Percentiles rank a stretch among this genome's conserved stretches.
Conservation (phyloP, 2,113 vertebrate species). For the Suricata suricatta region DNA sequence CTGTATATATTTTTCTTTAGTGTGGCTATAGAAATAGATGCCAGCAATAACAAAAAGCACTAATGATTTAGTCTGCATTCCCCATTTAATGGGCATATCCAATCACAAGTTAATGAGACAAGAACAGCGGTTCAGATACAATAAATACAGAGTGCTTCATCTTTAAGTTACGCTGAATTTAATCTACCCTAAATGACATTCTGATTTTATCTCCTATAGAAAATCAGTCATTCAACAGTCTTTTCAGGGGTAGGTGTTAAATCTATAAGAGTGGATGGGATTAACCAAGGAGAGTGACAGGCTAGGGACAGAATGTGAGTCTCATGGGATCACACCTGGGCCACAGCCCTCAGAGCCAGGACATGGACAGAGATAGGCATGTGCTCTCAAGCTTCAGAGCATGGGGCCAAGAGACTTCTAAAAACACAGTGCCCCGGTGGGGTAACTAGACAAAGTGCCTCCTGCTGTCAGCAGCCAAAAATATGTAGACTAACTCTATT, state of each 20-base stretch:
- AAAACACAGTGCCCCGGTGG: too few species aligned
- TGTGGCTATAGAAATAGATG: neutral
- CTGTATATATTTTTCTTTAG: neutral
- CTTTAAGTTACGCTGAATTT: constrained; percentile 49
- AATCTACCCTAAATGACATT: constrained; percentile 25
- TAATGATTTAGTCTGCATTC: constrained; percentile 55
- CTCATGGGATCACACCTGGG: neutral
- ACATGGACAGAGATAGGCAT: neutral
- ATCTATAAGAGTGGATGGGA: neutral
- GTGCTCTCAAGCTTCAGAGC: neutral
- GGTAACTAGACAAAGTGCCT: too few species aligned
- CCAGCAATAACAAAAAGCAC: neutral
- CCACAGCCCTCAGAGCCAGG: neutral
- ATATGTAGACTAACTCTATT: neutral
- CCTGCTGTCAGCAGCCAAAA: neutral
- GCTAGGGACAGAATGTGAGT: neutral
- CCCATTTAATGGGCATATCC: constrained; percentile 11
- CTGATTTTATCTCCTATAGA: constrained; percentile 43
- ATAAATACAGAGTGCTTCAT: constrained; percentile 36
- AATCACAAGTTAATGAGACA: neutral
- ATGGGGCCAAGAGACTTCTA: neutral
- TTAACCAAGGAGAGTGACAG: neutral
- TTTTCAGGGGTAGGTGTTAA: neutral
- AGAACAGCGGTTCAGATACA: constrained; percentile 2
- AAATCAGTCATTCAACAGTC: constrained; percentile 5